Evolutionary conservation across 64 coral and sea anemone species (phyloP), one percentile per base, ranked within the genome.

Genomic region (Montipora cactus): DNA sequence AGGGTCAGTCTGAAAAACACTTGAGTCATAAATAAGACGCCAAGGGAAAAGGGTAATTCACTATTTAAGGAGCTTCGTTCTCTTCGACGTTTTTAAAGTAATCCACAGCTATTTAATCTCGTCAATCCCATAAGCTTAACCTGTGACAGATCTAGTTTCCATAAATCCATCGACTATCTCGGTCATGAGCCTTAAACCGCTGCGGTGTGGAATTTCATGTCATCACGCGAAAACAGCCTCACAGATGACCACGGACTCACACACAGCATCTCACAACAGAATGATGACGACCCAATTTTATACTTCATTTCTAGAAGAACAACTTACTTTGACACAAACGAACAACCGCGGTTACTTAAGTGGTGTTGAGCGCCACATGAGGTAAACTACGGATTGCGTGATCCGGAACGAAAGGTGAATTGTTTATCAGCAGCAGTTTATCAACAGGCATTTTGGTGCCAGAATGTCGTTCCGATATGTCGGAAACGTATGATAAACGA

Each of bases 371-470:
- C 52, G 52, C 52, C 10, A 72, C 11, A 8, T 10, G 9, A 10
- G 14, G 76, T 8, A 5, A 49, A 70, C 67, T 47, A 49, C 2
- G 7, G 62, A 49, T 85, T 85, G 82, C 82, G 66, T 85, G 82
- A 85, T 85, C 9, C 79, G 64, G 9, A 47, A 85, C 28, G 49
- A 49, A 49, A 70, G 82, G 62, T 50, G 62, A 68, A 70, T 72
- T 69, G 82, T 85, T 64, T 85, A 85, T 85, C 82, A 85, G 61
- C 44, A 50, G 16, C 47, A 70, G 66, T 85, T 84, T 85, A 83
- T 85, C 82, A 85, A 49, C 82, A 70, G 82, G 82, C 44, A 70
- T 85, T 70, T 71, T 85, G 82, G 82, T 70, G 82, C 82, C 82
- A 46, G 8, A 0, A 16, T 49, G 82, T 70, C 82, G 48, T 85